phyloP scores from a whole-genome alignment of 2,888 invertebrate species.

The Chorisops tibialis region DNA sequence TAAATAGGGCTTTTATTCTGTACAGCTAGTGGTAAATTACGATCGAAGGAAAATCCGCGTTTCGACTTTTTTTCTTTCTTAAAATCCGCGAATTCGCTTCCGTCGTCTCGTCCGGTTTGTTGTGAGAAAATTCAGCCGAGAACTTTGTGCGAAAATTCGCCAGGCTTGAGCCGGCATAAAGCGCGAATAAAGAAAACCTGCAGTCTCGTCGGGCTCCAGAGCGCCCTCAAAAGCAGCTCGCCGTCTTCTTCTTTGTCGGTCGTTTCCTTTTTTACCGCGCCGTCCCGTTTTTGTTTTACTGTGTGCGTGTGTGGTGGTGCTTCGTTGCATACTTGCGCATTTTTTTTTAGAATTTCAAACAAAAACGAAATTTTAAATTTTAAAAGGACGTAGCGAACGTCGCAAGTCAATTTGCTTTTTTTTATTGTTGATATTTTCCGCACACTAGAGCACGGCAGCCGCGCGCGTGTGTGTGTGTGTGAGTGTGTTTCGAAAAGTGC shows the following conservation, averaged over 20 bases:
- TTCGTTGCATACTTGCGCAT: background rate
- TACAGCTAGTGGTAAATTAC: constrained; percentile 66
- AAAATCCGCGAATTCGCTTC: too few species aligned
- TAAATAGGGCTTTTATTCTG: constrained; percentile 63
- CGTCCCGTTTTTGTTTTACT: background rate
- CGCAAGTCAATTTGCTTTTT: too few species aligned
- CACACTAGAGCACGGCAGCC: background rate
- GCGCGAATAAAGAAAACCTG: too few species aligned
- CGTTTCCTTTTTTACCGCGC: background rate
- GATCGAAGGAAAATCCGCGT: constrained; percentile 41
- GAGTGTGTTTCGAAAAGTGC: background rate
- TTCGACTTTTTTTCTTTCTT: too few species aligned
- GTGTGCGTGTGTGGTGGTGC: background rate
- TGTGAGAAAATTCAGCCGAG: background rate
- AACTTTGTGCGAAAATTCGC: too few species aligned
- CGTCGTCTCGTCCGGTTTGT: background rate
- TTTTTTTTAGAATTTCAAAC: too few species aligned
- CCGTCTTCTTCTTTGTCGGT: constrained; percentile 19
- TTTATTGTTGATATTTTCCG: background rate
- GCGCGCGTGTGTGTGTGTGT: background rate
- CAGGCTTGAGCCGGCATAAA: too few species aligned
- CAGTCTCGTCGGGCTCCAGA: too few species aligned
- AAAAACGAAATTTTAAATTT: too few species aligned
- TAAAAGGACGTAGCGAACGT: too few species aligned
- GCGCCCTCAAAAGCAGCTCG: background rate